Conservation (phyloP, 2,888 invertebrate species). For the Agriotes lineatus region DNA sequence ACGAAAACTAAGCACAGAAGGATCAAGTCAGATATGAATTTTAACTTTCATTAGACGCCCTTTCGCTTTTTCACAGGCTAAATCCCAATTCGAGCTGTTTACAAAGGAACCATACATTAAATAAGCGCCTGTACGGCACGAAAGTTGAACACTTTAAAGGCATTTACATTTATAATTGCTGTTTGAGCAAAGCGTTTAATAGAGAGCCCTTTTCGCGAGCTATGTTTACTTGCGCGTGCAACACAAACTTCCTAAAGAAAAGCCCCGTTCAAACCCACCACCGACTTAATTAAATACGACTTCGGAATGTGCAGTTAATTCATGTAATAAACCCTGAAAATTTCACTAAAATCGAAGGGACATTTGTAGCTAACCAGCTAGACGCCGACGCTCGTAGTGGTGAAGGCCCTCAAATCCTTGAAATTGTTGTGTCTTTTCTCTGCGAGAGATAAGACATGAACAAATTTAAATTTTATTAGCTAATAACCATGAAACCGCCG, state of each 20-base stretch:
- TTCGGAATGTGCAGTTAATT: constrained; percentile 4
- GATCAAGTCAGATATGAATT: constrained; percentile 1
- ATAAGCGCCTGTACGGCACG: neutral
- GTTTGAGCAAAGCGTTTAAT: constrained; percentile 17
- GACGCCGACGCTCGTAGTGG: too few relatives aligned
- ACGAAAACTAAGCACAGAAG: too few relatives aligned
- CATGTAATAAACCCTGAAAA: constrained; percentile 9
- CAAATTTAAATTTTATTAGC: too few relatives aligned
- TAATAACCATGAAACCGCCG: too few relatives aligned
- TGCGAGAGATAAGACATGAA: too few relatives aligned
- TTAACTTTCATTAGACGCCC: constrained; percentile 3
- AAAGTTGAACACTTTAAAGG: constrained; percentile 23
- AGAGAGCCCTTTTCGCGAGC: neutral
- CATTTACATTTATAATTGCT: constrained; percentile 31
- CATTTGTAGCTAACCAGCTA: too few relatives aligned
- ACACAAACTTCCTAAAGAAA: constrained; percentile 6
- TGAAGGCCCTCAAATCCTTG: too few relatives aligned
- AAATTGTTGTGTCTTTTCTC: too few relatives aligned
- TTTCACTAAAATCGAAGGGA: neutral
- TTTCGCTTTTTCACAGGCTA: constrained; percentile 13
- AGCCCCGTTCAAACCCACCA: neutral
- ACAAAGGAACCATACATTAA: constrained; percentile 9
- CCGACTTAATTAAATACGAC: constrained; percentile 16
- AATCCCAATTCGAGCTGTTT: constrained; percentile 24
- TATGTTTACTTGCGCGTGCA: constrained; percentile 13